A percentile compares a stretch with the other conserved stretches of the same genome.
phyloP scores from a whole-genome alignment of 2,888 invertebrate genomes.

The Ametastegia equiseti region DNA sequence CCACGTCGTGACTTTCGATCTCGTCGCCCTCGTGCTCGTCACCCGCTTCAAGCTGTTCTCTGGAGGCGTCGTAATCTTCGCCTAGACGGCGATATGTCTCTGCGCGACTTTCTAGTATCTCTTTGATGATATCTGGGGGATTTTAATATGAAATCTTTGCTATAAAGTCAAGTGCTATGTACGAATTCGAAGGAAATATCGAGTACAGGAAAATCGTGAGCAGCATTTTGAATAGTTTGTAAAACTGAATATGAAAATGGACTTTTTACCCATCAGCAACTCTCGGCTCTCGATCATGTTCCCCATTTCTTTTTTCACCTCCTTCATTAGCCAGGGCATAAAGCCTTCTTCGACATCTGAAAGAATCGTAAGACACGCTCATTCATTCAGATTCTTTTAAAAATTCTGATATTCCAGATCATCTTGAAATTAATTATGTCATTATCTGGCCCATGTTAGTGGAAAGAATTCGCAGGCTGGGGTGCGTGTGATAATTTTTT shows the following conservation, averaged over 20 bases:
- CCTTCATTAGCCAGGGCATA: slow-evolving; percentile 91
- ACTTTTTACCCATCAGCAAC: slow-evolving; percentile 83
- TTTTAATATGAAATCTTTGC: not conserved
- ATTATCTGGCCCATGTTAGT: too few species aligned
- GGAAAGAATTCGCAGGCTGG: too few species aligned
- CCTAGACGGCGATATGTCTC: slow-evolving; percentile 78
- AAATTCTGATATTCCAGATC: too few species aligned
- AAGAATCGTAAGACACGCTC: slow-evolving; percentile 63
- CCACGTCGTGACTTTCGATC: slow-evolving; percentile 55
- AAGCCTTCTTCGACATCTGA: slow-evolving; percentile 88
- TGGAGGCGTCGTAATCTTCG: slow-evolving; percentile 69
- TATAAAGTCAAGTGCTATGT: not conserved
- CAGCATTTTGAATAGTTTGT: slow-evolving; percentile 27
- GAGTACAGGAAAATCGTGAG: not conserved
- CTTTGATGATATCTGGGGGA: slow-evolving; percentile 84
- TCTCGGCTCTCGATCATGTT: slow-evolving; percentile 89
- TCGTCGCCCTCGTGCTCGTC: slow-evolving; percentile 66
- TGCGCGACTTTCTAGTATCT: slow-evolving; percentile 87
- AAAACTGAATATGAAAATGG: slow-evolving; percentile 20
- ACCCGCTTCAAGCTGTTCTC: slow-evolving; percentile 50
- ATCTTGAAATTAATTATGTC: too few species aligned
- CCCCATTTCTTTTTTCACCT: slow-evolving; percentile 89
- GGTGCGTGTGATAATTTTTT: too few species aligned
- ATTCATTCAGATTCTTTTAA: too few species aligned
- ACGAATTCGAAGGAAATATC: not conserved